Evolutionary conservation across 2,888 invertebrate species (phyloP), one percentile per base, ranked within the genome.

Genomic region (Helleia helle): DNA sequence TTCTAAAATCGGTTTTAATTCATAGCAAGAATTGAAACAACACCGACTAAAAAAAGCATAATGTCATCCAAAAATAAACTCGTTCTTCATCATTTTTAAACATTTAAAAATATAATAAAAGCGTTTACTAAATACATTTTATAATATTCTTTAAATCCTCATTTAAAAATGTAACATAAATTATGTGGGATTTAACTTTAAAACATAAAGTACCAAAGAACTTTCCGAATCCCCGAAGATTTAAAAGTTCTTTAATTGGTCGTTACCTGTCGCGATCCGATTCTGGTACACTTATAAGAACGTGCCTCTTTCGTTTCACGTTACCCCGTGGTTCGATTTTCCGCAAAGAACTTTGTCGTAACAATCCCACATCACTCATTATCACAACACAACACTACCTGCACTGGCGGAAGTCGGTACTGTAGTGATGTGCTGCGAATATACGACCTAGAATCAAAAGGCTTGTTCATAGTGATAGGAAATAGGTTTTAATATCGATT

Each of bases 241-340:
- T n/a, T n/a, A n/a, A 9, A 7, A 17, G 18, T 34, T 9, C 3
- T 25, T n/a, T 36, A 17, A 22, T 25, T 25, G 4, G 3, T 8
- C 11, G 8, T 55, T 47, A 80, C 81, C 72, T 67, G 49, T 63
- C 50, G 11, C 49, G 36, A 18, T 66, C 56, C 0, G 67, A 54
- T 17, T 75, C 71, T 12, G 80, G 80, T 4, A 77, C 40, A 29
- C 58, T 59, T 26, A 81, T 77, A 37, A 75, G 57, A 0, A 81
- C 79, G 49, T 79, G 77, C 4, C 65, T 60, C 42, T 63, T 64
- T 40, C 53, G 63, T 36, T 56, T 62, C 5, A 46, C 53, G n/a
- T 48, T 46, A n/a, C 38, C 44, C 8, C 52, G 44, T 25, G 43
- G 55, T 1, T 60, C 63, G 1, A 63, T 57, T 40, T 63, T 63